A percentile compares a stretch with the other conserved stretches of the same genome.
Conservation (phyloP, 2,113 vertebrate genomes). For the Cyprinodon tularosa region DNA sequence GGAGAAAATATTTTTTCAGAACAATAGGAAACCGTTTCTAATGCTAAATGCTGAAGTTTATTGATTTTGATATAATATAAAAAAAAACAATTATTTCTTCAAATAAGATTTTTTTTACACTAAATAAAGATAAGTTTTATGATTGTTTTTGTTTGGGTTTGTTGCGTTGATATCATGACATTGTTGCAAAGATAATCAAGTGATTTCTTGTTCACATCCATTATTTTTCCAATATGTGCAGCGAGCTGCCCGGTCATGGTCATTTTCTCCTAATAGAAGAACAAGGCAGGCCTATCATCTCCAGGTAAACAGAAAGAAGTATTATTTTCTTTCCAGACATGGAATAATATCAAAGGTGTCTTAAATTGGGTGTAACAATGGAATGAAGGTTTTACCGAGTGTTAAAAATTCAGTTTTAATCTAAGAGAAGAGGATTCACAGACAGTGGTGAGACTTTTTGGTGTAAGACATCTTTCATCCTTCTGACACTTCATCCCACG, state of each 20-base stretch:
- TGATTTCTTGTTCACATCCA: constrained; percentile 3
- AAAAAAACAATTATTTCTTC: not conserved
- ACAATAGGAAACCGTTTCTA: not conserved
- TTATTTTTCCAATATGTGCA: not conserved
- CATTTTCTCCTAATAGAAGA: constrained; percentile 2
- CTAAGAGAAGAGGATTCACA: constrained; percentile 22
- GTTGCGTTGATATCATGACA: not conserved
- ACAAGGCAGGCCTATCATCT: constrained; percentile 4
- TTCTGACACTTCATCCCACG: constrained; percentile 19
- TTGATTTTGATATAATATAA: not conserved
- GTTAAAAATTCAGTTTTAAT: constrained; percentile 21
- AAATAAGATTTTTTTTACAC: not conserved
- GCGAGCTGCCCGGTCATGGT: not conserved
- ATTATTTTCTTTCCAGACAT: constrained; percentile 14
- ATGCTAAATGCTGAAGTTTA: not conserved
- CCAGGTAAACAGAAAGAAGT: constrained; percentile 8
- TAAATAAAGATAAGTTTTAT: not conserved
- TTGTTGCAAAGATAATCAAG: not conserved
- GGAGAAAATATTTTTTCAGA: not conserved
- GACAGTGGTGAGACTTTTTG: constrained; percentile 24
- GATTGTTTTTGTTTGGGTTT: not conserved
- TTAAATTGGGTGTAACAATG: constrained; percentile 14
- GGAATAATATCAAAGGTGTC: constrained; percentile 2
- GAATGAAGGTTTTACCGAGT: not conserved
- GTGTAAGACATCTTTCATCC: not conserved